Conservation (phyloP, 2,797 vertebrate species). For the Lepus townsendii region DNA sequence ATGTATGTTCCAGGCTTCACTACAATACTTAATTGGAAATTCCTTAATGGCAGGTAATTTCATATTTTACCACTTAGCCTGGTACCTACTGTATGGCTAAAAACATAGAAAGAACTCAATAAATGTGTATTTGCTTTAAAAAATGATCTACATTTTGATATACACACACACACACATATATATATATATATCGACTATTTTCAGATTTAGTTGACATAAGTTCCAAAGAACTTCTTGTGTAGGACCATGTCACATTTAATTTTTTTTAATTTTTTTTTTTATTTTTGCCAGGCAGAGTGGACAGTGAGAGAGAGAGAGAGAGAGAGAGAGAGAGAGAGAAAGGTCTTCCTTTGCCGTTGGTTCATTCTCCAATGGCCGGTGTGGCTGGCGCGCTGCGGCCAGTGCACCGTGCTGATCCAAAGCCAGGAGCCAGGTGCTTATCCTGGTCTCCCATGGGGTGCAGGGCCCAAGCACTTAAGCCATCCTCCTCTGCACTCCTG, state of each 20-base stretch:
- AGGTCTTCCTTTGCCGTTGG: no score
- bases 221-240: constrained; percentile 44
- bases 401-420: no score
- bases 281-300: no score
- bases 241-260: constrained; percentile 13
- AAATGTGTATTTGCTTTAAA: not conserved
- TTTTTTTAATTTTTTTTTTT: constrained; percentile 51
- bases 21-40: not conserved
- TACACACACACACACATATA: not conserved
- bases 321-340: no score
- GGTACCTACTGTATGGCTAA: not conserved
- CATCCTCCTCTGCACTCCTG: no score
- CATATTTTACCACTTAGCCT: not conserved
- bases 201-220: not conserved
- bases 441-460: no score
- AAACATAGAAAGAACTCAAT: not conserved
- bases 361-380: no score
- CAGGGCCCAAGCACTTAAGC: no score
- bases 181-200: constrained; percentile 18
- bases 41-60: not conserved
- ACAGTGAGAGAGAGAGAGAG: no score
- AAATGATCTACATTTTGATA: not conserved
- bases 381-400: no score
- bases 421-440: no score
- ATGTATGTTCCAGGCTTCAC: not conserved